phyloP scores from a whole-genome alignment of 2,888 invertebrate species.

The Campaea margaritaria region DNA sequence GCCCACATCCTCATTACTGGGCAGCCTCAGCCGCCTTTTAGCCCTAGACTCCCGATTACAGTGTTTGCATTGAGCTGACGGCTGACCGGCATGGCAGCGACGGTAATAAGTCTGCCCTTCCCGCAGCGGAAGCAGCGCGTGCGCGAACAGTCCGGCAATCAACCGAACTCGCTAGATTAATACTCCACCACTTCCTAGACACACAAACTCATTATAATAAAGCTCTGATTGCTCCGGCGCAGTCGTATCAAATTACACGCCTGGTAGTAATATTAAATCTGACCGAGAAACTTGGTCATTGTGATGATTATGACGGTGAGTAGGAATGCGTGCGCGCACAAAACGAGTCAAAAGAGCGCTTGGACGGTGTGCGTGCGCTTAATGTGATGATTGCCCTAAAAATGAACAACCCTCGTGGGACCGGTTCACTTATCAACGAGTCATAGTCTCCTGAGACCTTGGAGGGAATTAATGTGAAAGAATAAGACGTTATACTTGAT shows the following conservation, averaged over 20 bases:
- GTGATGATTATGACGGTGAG: conserved; percentile 31
- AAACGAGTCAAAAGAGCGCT: conserved; percentile 29
- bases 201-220: conserved; percentile 34
- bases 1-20: conserved; percentile 46
- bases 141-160: conserved; percentile 50
- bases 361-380: conserved; percentile 36
- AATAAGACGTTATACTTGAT: conserved; percentile 10
- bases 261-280: conserved; percentile 33
- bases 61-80: conserved; percentile 54
- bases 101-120: conserved; percentile 44
- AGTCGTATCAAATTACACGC: conserved; percentile 36
- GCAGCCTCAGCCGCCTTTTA: conserved; percentile 41
- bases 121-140: conserved; percentile 56
- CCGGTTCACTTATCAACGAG: conserved; percentile 32
- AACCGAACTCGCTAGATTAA: conserved; percentile 49
- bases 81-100: conserved; percentile 26
- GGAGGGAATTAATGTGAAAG: conserved; percentile 18
- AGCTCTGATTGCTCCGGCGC: conserved; percentile 26
- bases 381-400: conserved; percentile 44
- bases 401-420: conserved; percentile 36
- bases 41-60: conserved; percentile 42
- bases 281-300: conserved; percentile 35
- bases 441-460: conserved; percentile 16
- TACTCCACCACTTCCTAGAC: conserved; percentile 45
- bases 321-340: conserved; percentile 28